A percentile compares a stretch with the other conserved stretches of the same genome.
phyloP scores from a whole-genome alignment of 2,113 vertebrate genomes.

The Agelaius tricolor region DNA sequence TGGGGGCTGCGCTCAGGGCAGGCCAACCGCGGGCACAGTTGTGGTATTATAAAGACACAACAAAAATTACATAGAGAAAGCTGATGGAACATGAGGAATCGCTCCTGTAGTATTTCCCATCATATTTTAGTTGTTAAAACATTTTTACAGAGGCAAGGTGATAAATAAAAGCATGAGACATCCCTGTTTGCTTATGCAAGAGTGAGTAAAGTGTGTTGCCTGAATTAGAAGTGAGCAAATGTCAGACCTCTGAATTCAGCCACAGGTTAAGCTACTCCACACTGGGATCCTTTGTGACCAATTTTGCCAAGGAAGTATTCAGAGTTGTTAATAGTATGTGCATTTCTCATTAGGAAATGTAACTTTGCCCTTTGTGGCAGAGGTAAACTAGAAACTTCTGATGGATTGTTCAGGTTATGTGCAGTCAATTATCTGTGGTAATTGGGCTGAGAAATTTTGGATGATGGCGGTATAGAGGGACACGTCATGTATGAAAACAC shows the following conservation, averaged over 20 bases:
- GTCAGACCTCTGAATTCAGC: neutral
- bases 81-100: accelerated
- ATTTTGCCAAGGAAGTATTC: neutral
- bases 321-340: neutral
- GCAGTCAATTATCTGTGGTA: neutral
- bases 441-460: neutral
- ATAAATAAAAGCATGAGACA: neutral
- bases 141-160: neutral
- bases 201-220: neutral
- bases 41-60: accelerated
- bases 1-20: neutral
- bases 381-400: neutral
- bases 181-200: neutral
- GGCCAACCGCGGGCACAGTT: neutral
- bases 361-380: neutral
- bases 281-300: neutral
- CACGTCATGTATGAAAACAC: accelerated
- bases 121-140: neutral
- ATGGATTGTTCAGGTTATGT: neutral
- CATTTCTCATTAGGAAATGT: neutral
- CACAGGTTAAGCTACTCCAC: neutral
- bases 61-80: accelerated
- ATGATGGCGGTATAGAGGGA: neutral
- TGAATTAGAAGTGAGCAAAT: neutral
- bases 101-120: neutral